These are phyloP conservation scores for Melanotaenia nigrans DNA, from an alignment of 2,797 vertebrate species.

Conservation along the genomic window DNA sequence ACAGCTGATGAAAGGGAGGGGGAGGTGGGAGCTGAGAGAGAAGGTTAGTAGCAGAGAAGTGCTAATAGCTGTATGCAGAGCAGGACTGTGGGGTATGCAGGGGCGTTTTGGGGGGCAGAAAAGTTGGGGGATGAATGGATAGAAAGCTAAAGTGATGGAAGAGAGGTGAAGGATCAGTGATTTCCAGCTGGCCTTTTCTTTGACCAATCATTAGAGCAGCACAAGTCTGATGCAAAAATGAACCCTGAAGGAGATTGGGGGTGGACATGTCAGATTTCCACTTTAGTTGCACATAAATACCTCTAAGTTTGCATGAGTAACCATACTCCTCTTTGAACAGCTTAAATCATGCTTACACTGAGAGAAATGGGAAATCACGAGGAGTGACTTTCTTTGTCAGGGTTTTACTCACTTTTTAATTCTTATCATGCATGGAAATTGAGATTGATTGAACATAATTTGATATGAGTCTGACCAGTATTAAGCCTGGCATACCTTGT, in stretches of 20 bases:
- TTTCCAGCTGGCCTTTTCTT: slow-evolving; percentile 76
- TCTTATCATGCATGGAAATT: not conserved
- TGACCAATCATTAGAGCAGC: slow-evolving; percentile 75
- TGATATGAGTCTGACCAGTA: not conserved
- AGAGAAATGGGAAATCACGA: not conserved
- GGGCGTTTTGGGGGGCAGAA: slow-evolving; percentile 11
- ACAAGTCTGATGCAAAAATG: slow-evolving; percentile 64
- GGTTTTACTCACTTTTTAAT: not conserved
- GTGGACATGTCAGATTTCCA: not conserved
- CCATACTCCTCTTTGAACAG: not conserved
- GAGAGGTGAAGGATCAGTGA: slow-evolving; percentile 66
- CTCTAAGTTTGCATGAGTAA: slow-evolving; percentile 3
- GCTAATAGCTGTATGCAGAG: slow-evolving; percentile 72
- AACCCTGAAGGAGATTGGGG: slow-evolving; percentile 48
- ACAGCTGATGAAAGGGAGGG: slow-evolving; percentile 5
- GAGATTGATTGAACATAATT: not conserved
- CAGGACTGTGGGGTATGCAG: slow-evolving; percentile 50
- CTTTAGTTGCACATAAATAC: slow-evolving; percentile 1
- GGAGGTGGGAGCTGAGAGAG: slow-evolving; percentile 47
- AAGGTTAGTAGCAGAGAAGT: slow-evolving; percentile 67
- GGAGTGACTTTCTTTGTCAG: not conserved
- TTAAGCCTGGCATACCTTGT: not conserved
- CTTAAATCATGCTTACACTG: not conserved
- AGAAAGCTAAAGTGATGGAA: slow-evolving; percentile 37
- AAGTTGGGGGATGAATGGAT: slow-evolving; percentile 12